A percentile compares a stretch with the other conserved stretches of the same genome.
These are phyloP conservation scores for Limnephilus marmoratus DNA, from an alignment of 2,888 invertebrate species.

Conservation along the genomic window DNA sequence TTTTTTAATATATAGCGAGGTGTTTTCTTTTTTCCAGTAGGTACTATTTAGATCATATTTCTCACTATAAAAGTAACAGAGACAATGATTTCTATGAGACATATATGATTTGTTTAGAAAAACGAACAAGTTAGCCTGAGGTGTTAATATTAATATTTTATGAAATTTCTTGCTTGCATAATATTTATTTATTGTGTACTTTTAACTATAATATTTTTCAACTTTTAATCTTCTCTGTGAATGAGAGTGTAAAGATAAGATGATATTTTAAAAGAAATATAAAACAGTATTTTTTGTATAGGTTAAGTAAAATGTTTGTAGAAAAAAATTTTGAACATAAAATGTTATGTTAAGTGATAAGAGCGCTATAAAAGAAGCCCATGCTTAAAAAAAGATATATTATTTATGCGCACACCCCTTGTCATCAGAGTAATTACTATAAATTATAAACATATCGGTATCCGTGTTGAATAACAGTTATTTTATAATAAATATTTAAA, in stretches of 20 bases:
- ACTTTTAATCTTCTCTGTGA: not conserved
- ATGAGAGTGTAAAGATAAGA: not conserved
- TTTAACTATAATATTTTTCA: not conserved
- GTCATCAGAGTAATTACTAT: constrained; percentile 23
- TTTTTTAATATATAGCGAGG: no score
- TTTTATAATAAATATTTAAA: constrained; percentile 10
- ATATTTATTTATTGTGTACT: not conserved
- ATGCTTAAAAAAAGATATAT: not conserved
- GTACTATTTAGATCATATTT: no score
- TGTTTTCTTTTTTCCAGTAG: no score
- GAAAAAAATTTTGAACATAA: not conserved
- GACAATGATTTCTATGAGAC: no score
- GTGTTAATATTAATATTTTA: no score
- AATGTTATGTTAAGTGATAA: not conserved
- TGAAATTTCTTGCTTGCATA: not conserved
- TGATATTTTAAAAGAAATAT: not conserved
- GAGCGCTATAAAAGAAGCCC: constrained; percentile 23
- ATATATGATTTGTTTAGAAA: no score
- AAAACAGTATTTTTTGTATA: not conserved
- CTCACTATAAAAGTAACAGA: no score
- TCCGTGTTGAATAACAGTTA: constrained; percentile 44
- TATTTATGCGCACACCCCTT: constrained; percentile 44
- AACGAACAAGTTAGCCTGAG: no score
- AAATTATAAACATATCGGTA: constrained; percentile 55
- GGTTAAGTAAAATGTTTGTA: not conserved